Conservation (phyloP, 2,888 invertebrate genomes). For the Thecocarcelia acutangulata region DNA sequence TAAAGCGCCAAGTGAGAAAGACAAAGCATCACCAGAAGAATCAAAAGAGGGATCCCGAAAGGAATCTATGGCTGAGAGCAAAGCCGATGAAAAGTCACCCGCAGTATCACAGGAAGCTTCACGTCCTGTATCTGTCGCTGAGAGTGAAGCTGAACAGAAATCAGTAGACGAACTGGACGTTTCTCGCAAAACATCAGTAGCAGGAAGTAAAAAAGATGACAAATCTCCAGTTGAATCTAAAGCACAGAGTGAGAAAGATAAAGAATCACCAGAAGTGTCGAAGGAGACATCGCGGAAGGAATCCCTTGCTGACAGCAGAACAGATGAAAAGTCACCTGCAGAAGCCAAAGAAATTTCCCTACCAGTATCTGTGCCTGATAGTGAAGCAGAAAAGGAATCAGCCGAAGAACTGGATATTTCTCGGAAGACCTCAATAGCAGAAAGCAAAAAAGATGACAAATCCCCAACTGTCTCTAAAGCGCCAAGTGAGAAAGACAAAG, state of each 20-base stretch:
- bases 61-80: slow-evolving; percentile 55
- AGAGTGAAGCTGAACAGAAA: neutral
- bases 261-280: slow-evolving; percentile 37
- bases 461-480: slow-evolving; percentile 40
- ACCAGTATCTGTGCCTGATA: slow-evolving; percentile 29
- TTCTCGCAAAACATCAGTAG: slow-evolving; percentile 33
- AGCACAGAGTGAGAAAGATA: slow-evolving; percentile 56
- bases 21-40: slow-evolving; percentile 55
- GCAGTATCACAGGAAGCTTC: slow-evolving; percentile 64
- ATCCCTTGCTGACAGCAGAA: slow-evolving; percentile 44
- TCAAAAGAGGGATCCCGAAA: slow-evolving; percentile 50
- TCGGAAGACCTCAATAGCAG: slow-evolving; percentile 74
- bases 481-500: neutral
- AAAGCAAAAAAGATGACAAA: slow-evolving; percentile 70
- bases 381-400: slow-evolving; percentile 38
- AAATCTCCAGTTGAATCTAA: slow-evolving; percentile 64
- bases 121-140: slow-evolving; percentile 10
- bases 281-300: slow-evolving; percentile 30
- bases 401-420: slow-evolving; percentile 48
- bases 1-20: slow-evolving; percentile 62
- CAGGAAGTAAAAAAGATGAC: slow-evolving; percentile 41
- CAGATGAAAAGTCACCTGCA: slow-evolving; percentile 43
- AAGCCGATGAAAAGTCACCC: slow-evolving; percentile 52
- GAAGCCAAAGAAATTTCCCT: slow-evolving; percentile 30
- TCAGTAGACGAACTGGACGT: too few relatives aligned